Percentiles rank a stretch among this genome's conserved stretches.
Conservation (phyloP, 2,888 invertebrate genomes). For the Antheraea yamamai region DNA sequence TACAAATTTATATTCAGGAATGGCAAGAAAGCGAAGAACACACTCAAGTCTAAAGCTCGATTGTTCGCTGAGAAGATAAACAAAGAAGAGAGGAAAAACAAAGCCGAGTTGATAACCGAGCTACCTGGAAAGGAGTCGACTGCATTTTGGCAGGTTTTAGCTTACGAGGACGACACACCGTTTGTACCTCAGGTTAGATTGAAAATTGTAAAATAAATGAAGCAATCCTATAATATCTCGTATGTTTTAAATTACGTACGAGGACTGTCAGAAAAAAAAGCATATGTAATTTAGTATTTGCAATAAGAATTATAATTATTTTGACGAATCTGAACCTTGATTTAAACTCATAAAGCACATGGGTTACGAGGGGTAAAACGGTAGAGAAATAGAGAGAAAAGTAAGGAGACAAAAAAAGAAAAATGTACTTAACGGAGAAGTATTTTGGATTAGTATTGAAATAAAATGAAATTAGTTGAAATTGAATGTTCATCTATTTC, state of each 20-base stretch:
- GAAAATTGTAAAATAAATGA: not conserved
- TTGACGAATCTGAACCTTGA: not conserved
- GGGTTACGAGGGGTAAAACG: not conserved
- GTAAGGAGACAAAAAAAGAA: not conserved
- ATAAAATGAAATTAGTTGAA: too few relatives aligned
- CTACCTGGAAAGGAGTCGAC: conserved; percentile 90
- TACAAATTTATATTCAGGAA: conserved; percentile 51
- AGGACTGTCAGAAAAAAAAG: not conserved
- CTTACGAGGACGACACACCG: conserved; percentile 78
- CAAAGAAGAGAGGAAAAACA: conserved; percentile 98
- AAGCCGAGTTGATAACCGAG: conserved; percentile 93
- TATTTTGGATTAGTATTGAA: too few relatives aligned
- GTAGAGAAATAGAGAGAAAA: not conserved
- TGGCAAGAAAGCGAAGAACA: conserved; percentile 93
- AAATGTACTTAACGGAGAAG: not conserved
- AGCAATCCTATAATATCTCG: not conserved
- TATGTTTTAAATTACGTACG: not conserved
- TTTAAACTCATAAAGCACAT: not conserved
- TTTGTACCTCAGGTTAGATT: conserved; percentile 58
- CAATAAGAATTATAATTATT: not conserved
- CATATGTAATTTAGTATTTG: too few relatives aligned
- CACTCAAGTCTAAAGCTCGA: conserved; percentile 92
- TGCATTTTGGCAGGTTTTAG: conserved; percentile 92
- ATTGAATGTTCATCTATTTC: not conserved
- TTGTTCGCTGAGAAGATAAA: conserved; percentile 99